These are phyloP conservation scores for Syngnathus scovelli DNA, from an alignment of 2,113 vertebrate genomes.

Conservation along the genomic window DNA sequence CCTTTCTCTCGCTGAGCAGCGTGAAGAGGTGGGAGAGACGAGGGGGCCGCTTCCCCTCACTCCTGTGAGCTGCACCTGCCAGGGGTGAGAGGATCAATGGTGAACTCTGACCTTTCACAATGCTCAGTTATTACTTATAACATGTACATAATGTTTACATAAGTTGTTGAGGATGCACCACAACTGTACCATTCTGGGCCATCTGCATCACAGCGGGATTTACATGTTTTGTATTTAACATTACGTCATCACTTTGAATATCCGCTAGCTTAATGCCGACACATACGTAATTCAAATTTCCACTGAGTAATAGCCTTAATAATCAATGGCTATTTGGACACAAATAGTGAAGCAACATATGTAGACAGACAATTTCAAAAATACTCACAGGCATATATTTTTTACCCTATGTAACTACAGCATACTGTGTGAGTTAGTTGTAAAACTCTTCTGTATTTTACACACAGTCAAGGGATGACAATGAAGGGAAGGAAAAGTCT, in stretches of 20 bases:
- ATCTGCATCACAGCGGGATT: neutral
- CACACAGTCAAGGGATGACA: too few species aligned
- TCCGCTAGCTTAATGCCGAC: neutral
- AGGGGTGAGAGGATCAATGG: constrained; percentile 58
- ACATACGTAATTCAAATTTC: neutral
- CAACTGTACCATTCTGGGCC: constrained; percentile 2
- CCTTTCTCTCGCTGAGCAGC: constrained; percentile 74
- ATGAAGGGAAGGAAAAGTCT: too few species aligned
- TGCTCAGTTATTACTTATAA: constrained; percentile 39
- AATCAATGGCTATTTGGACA: neutral
- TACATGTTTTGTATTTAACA: neutral
- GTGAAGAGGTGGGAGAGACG: constrained; percentile 75
- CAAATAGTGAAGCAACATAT: neutral
- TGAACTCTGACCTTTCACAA: constrained; percentile 70
- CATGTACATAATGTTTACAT: constrained; percentile 48
- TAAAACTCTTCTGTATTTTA: too few species aligned
- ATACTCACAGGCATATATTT: neutral
- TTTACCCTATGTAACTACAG: neutral
- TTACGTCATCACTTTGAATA: neutral
- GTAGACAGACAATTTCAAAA: neutral
- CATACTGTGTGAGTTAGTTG: too few species aligned
- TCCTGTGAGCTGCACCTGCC: constrained; percentile 74
- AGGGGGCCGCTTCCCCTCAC: constrained; percentile 68
- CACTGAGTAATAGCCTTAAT: neutral
- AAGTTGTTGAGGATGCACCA: constrained; percentile 13